phyloP scores from a whole-genome alignment of 1,140 invertebrate genomes.

The Eumeta japonica region DNA sequence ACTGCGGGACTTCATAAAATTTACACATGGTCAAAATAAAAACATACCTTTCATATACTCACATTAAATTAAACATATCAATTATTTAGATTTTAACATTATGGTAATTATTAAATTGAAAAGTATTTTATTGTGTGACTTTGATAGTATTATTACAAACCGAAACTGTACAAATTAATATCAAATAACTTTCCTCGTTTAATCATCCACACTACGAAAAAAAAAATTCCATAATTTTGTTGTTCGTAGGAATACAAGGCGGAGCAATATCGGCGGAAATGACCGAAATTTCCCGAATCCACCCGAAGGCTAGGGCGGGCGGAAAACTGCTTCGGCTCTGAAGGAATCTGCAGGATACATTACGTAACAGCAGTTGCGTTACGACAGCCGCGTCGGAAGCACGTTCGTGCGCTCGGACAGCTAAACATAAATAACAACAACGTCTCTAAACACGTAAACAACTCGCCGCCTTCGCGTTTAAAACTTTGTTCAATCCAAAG shows the following conservation, averaged over 20 bases:
- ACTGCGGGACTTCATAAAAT: too few relatives aligned
- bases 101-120: too few relatives aligned
- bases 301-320: slow-evolving; percentile 17
- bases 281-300: slow-evolving; percentile 30
- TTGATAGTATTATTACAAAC: too few relatives aligned
- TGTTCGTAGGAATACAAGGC: slow-evolving; percentile 29
- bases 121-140: too few relatives aligned
- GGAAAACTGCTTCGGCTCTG: slow-evolving; percentile 21
- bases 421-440: slow-evolving; percentile 48
- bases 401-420: slow-evolving; percentile 17
- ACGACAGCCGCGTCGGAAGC: slow-evolving; percentile 19
- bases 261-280: slow-evolving; percentile 23
- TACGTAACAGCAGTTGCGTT: slow-evolving; percentile 45
- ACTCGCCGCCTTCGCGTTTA: slow-evolving; percentile 10
- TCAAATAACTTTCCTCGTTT: too few relatives aligned
- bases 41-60: too few relatives aligned
- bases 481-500: slow-evolving; percentile 13
- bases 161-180: too few relatives aligned
- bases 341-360: slow-evolving; percentile 42
- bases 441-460: slow-evolving; percentile 48
- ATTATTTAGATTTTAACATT: too few relatives aligned
- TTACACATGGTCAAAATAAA: too few relatives aligned
- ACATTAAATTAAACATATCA: too few relatives aligned
- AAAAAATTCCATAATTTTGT: too few relatives aligned
- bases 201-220: too few relatives aligned